Evolutionary conservation across 1,140 invertebrate species (phyloP).

Genomic region (Drosophila quadrilineata): DNA sequence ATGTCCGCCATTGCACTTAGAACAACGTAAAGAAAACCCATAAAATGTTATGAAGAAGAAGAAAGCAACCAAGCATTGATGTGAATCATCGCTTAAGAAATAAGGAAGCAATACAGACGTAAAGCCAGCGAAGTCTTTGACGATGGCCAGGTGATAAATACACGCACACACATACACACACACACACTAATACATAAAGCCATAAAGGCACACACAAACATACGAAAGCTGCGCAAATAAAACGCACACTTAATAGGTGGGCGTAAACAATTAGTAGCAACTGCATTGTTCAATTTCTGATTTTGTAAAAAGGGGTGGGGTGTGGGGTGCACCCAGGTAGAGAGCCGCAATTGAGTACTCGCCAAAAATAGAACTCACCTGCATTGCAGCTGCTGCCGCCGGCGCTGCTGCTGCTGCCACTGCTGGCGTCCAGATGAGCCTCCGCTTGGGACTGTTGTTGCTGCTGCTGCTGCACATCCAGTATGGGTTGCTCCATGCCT

Average conservation of each 20-base stretch:
- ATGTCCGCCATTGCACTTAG: too few relatives aligned
- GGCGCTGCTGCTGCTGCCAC: conserved; percentile 11
- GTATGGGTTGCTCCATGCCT: conserved; percentile 46
- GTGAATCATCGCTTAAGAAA: conserved; percentile 70
- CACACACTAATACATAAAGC: conserved; percentile 7
- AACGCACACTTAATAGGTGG: conserved; percentile 47
- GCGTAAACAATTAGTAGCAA: conserved; percentile 65
- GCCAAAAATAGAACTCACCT: conserved; percentile 50
- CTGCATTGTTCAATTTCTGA: conserved; percentile 22
- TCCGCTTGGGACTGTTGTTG: too few relatives aligned
- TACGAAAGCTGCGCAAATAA: conserved; percentile 9
- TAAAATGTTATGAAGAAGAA: conserved; percentile 24
- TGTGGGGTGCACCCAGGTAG: conserved; percentile 56
- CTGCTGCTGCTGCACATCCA: conserved; percentile 26
- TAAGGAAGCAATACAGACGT: conserved; percentile 52
- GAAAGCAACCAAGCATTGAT: conserved; percentile 56
- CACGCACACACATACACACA: conserved; percentile 13
- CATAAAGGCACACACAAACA: too few relatives aligned
- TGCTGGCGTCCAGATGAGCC: conserved; percentile 32
- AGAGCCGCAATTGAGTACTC: conserved; percentile 23
- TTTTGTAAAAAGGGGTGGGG: conserved; percentile 3
- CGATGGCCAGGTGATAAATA: conserved; percentile 3
- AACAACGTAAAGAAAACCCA: too few relatives aligned
- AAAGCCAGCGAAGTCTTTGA: conserved; percentile 39
- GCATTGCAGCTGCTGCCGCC: conserved; percentile 18